phyloP scores from a whole-genome alignment of 2,113 vertebrate species.

The Ploceus nigricollis region DNA sequence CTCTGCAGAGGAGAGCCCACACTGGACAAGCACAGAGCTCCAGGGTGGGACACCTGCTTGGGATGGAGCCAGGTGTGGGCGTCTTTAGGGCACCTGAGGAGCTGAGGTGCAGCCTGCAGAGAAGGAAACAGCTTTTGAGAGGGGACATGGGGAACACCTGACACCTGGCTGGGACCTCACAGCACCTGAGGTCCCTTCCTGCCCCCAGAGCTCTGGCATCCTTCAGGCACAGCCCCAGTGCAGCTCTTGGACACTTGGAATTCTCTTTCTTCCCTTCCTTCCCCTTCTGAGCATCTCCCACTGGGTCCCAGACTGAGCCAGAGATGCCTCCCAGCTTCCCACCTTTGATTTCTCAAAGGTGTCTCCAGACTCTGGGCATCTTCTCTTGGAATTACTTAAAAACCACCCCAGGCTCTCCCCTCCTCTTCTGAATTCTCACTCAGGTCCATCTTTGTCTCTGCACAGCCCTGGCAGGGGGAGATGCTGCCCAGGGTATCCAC shows the following conservation, averaged over 20 bases:
- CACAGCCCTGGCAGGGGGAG: neutral
- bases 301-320: neutral
- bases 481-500: neutral
- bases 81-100: neutral
- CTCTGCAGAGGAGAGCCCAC: neutral
- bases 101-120: neutral
- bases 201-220: neutral
- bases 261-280: neutral
- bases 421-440: neutral
- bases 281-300: neutral
- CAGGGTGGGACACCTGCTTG: neutral
- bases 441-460: neutral
- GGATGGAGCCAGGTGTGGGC: neutral
- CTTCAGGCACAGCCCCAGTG: neutral
- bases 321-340: rapidly evolving
- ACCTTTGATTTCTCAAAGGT: neutral
- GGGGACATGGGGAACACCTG: neutral
- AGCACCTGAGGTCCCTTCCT: neutral
- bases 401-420: neutral
- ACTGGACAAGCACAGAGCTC: neutral
- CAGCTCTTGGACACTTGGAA: neutral
- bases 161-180: neutral
- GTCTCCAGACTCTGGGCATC: neutral
- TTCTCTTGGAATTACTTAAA: neutral
- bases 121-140: too few species aligned